These are phyloP conservation scores for Fabriciana adippe DNA, from an alignment of 2,888 invertebrate species.

Conservation along the genomic window DNA sequence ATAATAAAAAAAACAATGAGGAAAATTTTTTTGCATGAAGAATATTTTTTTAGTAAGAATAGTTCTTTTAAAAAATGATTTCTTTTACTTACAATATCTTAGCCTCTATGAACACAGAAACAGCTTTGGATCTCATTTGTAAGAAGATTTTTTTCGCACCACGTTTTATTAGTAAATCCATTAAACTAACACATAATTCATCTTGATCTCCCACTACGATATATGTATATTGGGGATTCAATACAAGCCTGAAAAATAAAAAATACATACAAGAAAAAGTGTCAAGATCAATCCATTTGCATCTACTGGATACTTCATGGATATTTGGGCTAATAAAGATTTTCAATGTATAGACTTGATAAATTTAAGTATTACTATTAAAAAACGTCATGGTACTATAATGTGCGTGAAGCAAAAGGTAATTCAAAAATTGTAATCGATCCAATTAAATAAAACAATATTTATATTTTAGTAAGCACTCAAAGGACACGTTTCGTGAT, in stretches of 20 bases:
- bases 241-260: neutral
- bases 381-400: too few relatives aligned
- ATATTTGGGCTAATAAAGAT: too few relatives aligned
- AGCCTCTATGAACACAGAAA: constrained; percentile 1
- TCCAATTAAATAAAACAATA: neutral
- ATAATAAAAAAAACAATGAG: too few relatives aligned
- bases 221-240: neutral
- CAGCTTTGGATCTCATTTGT: constrained; percentile 1
- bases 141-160: constrained; percentile 5
- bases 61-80: too few relatives aligned
- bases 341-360: too few relatives aligned
- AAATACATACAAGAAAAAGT: neutral
- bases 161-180: neutral
- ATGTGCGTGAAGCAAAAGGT: neutral
- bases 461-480: neutral
- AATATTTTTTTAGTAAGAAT: neutral
- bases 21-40: too few relatives aligned
- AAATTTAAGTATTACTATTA: too few relatives aligned
- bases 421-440: neutral
- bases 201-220: constrained; percentile 9
- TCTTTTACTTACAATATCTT: constrained; percentile 3
- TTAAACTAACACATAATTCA: constrained; percentile 1
- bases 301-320: too few relatives aligned
- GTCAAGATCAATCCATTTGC: neutral
- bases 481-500: too few relatives aligned